Evolutionary conservation across 2,888 invertebrate species (phyloP), one percentile per base, ranked within the genome.

Genomic region (Drosophila heteroneura): DNA sequence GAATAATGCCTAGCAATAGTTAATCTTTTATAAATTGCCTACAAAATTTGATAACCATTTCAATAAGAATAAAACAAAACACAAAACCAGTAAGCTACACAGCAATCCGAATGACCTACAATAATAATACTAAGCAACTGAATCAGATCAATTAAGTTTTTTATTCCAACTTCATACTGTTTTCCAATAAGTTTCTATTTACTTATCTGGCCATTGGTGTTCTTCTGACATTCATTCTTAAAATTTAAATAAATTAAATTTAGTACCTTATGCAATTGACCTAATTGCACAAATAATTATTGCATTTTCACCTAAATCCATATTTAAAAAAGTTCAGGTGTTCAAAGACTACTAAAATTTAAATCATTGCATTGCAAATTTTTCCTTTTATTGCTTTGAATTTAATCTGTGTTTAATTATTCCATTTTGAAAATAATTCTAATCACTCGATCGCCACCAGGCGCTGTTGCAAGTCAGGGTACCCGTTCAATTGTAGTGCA

Each of bases 1-100:
- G 39, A 53, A 37, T 72, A 44, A 64, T 44, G 49, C 57, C 63
- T 41, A 54, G 74, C 52, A 74, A 67, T 77, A 60, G 63, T 60
- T 77, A 64, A 74, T 78, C 70, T 70, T 44, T 32, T 10, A 53
- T 49, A 47, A 51, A 66, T 66, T 32, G 12, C 49, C 58, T 52
- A 53, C 56, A 37, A 61, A 73, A 69, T 56, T 62, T 62, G 76
- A 76, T 76, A 75, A 75, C 52, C 28, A 51, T 33, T 64, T 22
- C 26, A 52, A 16, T 35, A 14, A 51, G 14, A 44, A 7, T 5
- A 41, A 14, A 19, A 14, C 28, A 22, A 44, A 14, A 4, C 6
- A 16, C 16, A 7, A 28, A 44, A 14, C 16, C n/a, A 33, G 0
- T 6, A 12, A 16, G 33, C 26, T 16, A 32, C 10, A 12, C 19